Base-by-base conservation (phyloP, 2,888 invertebrate species). In the Sphaerophoria taeniata region DNA sequence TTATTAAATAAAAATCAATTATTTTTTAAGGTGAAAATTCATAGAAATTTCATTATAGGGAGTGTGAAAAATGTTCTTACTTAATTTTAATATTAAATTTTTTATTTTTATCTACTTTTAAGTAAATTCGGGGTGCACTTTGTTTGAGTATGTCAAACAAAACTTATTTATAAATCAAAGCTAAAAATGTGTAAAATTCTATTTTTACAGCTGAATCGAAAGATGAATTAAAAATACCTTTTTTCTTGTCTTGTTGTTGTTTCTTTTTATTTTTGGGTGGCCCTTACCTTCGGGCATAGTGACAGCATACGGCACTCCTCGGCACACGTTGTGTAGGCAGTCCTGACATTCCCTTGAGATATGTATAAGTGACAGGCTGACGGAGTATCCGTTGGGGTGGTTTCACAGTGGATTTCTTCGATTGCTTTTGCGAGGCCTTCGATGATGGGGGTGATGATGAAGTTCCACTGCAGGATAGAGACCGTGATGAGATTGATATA, bases 251-350 rank as follows among this genome's bases (percentile, higher is more conserved):
- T 1, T 39, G 6, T 39, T 6, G 6, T 39, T 39, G 39, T 39
- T 39, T 39, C 1, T 9, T 9, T 3, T 7, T 9, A 6, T 9
- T 9, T 11, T 6, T 51, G 51, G 16, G 1, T 24, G 36, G 24
- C 5, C 55, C 75, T 88, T 90, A 92, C 87, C 91, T 92, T 78
- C 90, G 89, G 33, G 90, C 89, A 87, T 91, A 90, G 56, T 91
- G 90, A 39, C 92, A 91, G 78, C 91, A 91, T 31, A 91, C 90
- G 11, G 92, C 89, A 77, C 91, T 94, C 85, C 95, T 94, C 0
- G 97, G 96, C 31, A 97, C 95, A 89, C 97, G 93, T 90, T 96
- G 96, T 0, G 96, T 97, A 6, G 97, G 96, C 72, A 97, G 92
- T 9, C 97, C 97, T 7, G 96, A 96, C 87, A 96, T 93, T 58